These are phyloP conservation scores for Varanus salvator DNA, from an alignment of 2,113 vertebrate species.

Conservation along the genomic window DNA sequence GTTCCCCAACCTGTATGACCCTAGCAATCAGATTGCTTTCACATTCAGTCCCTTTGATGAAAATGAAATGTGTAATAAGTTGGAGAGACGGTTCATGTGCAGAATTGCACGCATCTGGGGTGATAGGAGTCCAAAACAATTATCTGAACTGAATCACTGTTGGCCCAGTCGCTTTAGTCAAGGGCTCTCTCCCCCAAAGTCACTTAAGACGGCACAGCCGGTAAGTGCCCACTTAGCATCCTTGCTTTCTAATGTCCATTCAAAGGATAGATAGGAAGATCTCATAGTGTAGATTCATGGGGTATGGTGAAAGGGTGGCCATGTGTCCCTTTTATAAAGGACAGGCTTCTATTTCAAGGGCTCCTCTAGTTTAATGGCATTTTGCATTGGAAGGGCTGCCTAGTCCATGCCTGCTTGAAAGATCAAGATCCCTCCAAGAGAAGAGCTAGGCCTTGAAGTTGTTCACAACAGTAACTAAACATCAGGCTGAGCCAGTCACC, in stretches of 20 bases:
- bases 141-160: conserved; percentile 62
- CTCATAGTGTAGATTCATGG: too few relatives aligned
- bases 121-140: conserved; percentile 62
- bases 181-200: conserved; percentile 54
- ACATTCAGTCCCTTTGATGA: background rate
- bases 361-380: too few relatives aligned
- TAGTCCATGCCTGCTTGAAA: too few relatives aligned
- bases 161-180: conserved; percentile 49
- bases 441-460: too few relatives aligned
- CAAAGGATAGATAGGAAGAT: background rate
- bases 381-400: too few relatives aligned
- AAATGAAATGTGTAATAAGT: background rate
- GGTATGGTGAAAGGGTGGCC: too few relatives aligned
- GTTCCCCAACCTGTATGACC: background rate
- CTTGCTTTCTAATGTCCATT: background rate
- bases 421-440: too few relatives aligned
- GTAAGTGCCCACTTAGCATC: background rate
- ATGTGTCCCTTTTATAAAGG: too few relatives aligned
- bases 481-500: too few relatives aligned
- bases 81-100: conserved; percentile 55
- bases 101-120: conserved; percentile 53
- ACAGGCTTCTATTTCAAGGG: too few relatives aligned
- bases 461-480: too few relatives aligned
- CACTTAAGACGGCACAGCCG: conserved; percentile 59
- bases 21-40: background rate